Base-by-base conservation (phyloP, 2,888 invertebrate genomes). In the Erynnis tages region DNA sequence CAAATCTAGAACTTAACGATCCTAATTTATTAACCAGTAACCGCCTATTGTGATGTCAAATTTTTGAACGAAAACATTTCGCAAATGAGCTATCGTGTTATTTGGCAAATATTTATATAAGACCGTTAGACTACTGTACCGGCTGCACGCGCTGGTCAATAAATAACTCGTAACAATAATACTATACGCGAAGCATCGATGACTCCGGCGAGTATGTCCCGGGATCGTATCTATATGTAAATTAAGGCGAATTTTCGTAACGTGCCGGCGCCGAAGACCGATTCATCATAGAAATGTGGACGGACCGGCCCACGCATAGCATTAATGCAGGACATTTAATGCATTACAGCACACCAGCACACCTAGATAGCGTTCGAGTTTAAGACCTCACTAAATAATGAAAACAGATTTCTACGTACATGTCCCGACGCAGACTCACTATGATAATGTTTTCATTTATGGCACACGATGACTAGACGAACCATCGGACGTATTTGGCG, bases 221-320 rank as follows among this genome's bases (percentile, higher is more conserved):
- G 62, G 77, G 78, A 81, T 82, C 64, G 70, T 81, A 83, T 82
- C 79, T 78, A 63, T 80, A 82, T 83, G 83, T 78, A 84, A 85
- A 86, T 83, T 78, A 76, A 71, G 65, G 76, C 69, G 76, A 82
- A 82, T 83, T 88, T 88, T 85, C 83, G 86, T 82, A 85, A 87
- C 77, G 65, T 57, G 65, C 67, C 68, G 71, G 73, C 74, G 74
- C 73, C 73, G 69, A 72, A 65, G 74, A 75, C 73, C 87, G 79
- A 87, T 88, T 78, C 85, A 87, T 88, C 88, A 88, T 86, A 82
- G 79, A 79, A 82, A 85, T 84, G 86, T 83, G 82, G 85, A 85
- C 86, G 82, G 76, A 73, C 70, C 82, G 56, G 73, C 88, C 88
- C 83, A 88, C 88, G 85, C 84, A 59, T 59, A 43, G 58, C 69